A percentile compares a stretch with the other conserved stretches of the same genome.
These are phyloP conservation scores for Pluvialis apricaria DNA, from an alignment of 2,113 vertebrate genomes.

Conservation along the genomic window DNA sequence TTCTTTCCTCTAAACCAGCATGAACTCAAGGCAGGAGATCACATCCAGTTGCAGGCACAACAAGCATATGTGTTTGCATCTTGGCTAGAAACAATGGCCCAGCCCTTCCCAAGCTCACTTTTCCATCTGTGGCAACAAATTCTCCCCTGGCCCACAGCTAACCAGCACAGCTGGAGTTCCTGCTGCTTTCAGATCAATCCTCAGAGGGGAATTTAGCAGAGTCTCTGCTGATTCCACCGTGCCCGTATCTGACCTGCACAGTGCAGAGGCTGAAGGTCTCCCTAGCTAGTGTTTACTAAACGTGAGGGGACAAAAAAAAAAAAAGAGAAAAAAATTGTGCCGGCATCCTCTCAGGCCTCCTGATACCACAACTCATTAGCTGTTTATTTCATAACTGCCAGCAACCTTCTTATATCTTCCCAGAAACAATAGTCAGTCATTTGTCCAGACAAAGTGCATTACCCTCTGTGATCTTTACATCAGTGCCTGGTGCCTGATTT, in stretches of 20 bases:
- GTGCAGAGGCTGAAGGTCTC: background rate
- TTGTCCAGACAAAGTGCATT: background rate
- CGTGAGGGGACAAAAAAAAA: background rate
- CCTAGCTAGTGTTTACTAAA: background rate
- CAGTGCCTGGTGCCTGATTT: background rate
- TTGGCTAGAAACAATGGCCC: rapidly evolving
- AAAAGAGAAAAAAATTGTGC: background rate
- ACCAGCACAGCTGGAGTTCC: background rate
- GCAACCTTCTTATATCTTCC: background rate
- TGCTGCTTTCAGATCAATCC: background rate
- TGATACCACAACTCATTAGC: background rate
- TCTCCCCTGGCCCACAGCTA: background rate
- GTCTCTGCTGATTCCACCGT: background rate
- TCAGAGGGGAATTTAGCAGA: background rate
- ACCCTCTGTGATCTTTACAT: background rate
- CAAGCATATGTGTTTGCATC: background rate
- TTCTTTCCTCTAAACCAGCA: background rate
- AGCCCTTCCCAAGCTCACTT: background rate
- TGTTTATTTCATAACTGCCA: background rate
- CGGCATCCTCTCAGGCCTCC: background rate
- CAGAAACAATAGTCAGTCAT: background rate
- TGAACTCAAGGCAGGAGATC: background rate
- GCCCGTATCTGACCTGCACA: background rate
- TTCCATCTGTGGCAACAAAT: background rate
- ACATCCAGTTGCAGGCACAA: background rate